Evolutionary conservation across 2,888 invertebrate genomes (phyloP).

Genomic region (Hirudinaria manillensis): DNA sequence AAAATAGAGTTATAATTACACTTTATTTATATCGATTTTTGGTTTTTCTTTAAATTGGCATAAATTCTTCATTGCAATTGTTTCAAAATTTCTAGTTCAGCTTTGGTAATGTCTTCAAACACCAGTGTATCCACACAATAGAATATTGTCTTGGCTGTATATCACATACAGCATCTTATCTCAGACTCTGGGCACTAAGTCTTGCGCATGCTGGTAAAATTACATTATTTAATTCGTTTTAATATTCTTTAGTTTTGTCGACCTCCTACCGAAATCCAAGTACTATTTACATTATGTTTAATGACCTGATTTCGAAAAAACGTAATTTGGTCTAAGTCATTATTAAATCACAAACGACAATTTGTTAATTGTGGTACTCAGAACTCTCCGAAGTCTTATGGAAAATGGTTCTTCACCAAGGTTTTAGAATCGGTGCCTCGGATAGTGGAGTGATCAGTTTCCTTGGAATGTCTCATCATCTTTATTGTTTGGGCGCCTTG

Average conservation of each 20-base stretch:
- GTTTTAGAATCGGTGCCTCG: conserved; percentile 63
- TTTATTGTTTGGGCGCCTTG: conserved; percentile 85
- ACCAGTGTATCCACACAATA: conserved; percentile 93
- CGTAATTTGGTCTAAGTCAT: no score
- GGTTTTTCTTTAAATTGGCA: no score
- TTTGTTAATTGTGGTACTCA: no score
- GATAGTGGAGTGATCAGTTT: conserved; percentile 64
- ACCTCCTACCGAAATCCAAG: no score
- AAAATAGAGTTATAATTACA: no score
- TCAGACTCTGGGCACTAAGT: conserved; percentile 95
- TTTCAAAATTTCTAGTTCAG: conserved; percentile 61
- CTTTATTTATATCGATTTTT: no score
- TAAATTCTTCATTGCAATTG: no score
- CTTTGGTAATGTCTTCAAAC: conserved; percentile 81
- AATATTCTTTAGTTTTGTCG: not conserved
- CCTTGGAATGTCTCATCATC: conserved; percentile 60
- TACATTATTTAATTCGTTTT: not conserved
- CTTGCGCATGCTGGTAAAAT: conserved; percentile 85
- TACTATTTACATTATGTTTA: no score
- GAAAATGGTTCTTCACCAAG: conserved; percentile 70
- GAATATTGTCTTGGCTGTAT: conserved; percentile 96
- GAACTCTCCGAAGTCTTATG: conserved; percentile 83
- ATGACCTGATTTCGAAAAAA: no score
- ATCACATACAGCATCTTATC: conserved; percentile 95
- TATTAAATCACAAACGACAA: no score